These are phyloP conservation scores for Tarsius wallacei DNA, from an alignment of 2,797 vertebrate species.

Conservation along the genomic window DNA sequence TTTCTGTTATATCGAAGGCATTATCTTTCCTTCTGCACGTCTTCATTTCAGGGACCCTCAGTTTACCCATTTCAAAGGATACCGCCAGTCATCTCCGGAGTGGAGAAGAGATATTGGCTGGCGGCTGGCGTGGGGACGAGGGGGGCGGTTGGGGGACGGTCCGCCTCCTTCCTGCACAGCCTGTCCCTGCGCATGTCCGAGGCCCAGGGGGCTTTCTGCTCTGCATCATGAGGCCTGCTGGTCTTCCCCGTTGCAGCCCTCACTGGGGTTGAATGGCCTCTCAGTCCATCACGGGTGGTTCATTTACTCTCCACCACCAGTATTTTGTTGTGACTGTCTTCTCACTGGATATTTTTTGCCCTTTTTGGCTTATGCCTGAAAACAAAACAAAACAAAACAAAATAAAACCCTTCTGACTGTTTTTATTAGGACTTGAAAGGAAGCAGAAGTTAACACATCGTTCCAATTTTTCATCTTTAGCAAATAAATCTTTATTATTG, in stretches of 20 bases:
- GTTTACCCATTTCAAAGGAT: not conserved
- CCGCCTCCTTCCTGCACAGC: not conserved
- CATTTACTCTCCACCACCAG: not conserved
- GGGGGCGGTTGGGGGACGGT: not conserved
- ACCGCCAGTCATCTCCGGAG: not conserved
- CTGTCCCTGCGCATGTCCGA: not conserved
- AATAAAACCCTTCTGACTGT: not conserved
- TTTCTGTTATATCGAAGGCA: not conserved
- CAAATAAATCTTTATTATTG: conserved; percentile 36
- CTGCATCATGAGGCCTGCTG: not conserved
- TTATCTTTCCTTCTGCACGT: not conserved
- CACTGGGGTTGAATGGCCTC: not conserved
- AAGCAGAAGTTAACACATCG: not conserved
- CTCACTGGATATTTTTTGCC: not conserved
- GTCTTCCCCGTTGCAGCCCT: not conserved
- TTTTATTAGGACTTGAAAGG: conserved; percentile 1
- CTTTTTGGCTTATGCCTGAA: not conserved
- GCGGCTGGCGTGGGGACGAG: too few species aligned
- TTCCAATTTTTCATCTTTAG: conserved; percentile 6
- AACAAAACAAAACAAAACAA: not conserved
- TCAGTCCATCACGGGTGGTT: not conserved
- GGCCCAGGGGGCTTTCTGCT: not conserved
- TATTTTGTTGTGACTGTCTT: not conserved
- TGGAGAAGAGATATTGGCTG: not conserved
- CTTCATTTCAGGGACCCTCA: not conserved